Evolutionary conservation across 2,797 vertebrate genomes (phyloP).

Genomic region (Silurus lanzhouensis): DNA sequence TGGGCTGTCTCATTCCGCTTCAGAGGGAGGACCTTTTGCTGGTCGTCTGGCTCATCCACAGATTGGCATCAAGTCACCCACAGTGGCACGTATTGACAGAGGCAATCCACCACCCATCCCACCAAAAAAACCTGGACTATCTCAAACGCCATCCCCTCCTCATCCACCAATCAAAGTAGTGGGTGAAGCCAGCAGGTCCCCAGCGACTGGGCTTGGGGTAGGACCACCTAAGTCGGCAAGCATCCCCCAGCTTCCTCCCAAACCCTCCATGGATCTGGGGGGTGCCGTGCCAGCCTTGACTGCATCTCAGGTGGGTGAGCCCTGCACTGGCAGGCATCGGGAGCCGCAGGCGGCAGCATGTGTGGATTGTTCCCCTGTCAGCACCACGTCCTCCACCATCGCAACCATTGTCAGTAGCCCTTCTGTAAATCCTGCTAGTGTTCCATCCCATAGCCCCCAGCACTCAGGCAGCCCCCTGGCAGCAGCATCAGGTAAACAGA

Average conservation of each 20-base stretch:
- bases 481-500: conserved; percentile 99
- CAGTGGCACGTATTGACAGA: conserved; percentile 88
- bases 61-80: conserved; percentile 86
- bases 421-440: conserved; percentile 90
- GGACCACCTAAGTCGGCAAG: conserved; percentile 77
- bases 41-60: conserved; percentile 77
- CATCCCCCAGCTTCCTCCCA: conserved; percentile 96
- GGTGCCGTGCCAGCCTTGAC: conserved; percentile 92
- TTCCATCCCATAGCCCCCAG: conserved; percentile 90
- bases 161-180: conserved; percentile 90
- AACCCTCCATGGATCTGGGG: conserved; percentile 95
- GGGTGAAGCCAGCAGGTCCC: conserved; percentile 85
- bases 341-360: conserved; percentile 91
- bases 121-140: conserved; percentile 98
- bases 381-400: conserved; percentile 79
- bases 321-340: conserved; percentile 66
- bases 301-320: conserved; percentile 99
- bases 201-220: conserved; percentile 80
- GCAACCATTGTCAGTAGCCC: conserved; percentile 86
- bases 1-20: conserved; percentile 79
- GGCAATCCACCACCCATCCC: conserved; percentile 98
- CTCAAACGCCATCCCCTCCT: conserved; percentile 92
- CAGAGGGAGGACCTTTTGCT: conserved; percentile 82
- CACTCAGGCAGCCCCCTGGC: conserved; percentile 95
- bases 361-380: conserved; percentile 87